These are phyloP conservation scores for Coenonympha glycerion DNA, from an alignment of 2,888 invertebrate genomes.

Conservation along the genomic window DNA sequence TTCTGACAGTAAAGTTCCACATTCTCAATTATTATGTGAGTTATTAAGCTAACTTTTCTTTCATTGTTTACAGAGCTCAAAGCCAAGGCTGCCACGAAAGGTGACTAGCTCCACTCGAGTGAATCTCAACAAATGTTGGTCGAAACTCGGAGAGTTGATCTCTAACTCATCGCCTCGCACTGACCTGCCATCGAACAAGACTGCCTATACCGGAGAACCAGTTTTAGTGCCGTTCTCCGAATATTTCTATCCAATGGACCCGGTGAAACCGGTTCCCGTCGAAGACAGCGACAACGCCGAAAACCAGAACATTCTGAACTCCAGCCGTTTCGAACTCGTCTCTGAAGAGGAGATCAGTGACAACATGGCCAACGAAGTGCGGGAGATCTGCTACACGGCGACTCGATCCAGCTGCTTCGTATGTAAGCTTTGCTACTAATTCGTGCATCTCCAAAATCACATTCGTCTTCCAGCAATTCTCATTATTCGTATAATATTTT, in stretches of 20 bases:
- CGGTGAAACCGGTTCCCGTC: slow-evolving; percentile 59
- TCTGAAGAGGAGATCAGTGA: slow-evolving; percentile 69
- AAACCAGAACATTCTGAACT: slow-evolving; percentile 65
- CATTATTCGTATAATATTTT: slow-evolving; percentile 36
- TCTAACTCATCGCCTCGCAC: slow-evolving; percentile 61
- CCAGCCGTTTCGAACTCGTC: slow-evolving; percentile 59
- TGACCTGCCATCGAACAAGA: slow-evolving; percentile 69
- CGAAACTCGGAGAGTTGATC: slow-evolving; percentile 76
- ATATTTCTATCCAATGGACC: slow-evolving; percentile 59
- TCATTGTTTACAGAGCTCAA: slow-evolving; percentile 69
- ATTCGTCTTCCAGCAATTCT: slow-evolving; percentile 34
- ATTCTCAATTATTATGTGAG: neutral
- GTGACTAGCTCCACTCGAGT: slow-evolving; percentile 75
- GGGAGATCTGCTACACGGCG: slow-evolving; percentile 71
- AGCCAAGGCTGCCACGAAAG: slow-evolving; percentile 75
- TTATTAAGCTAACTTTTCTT: slow-evolving; percentile 26
- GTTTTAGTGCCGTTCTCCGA: slow-evolving; percentile 60
- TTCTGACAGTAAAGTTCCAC: neutral
- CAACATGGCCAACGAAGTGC: slow-evolving; percentile 76
- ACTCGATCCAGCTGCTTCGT: slow-evolving; percentile 55
- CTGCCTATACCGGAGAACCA: slow-evolving; percentile 64
- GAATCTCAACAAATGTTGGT: slow-evolving; percentile 80
- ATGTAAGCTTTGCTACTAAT: slow-evolving; percentile 66
- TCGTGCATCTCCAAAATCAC: slow-evolving; percentile 28
- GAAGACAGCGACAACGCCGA: slow-evolving; percentile 67